These are phyloP conservation scores for Psix sp. DNA, from an alignment of 1,140 invertebrate genomes.

Conservation along the genomic window DNA sequence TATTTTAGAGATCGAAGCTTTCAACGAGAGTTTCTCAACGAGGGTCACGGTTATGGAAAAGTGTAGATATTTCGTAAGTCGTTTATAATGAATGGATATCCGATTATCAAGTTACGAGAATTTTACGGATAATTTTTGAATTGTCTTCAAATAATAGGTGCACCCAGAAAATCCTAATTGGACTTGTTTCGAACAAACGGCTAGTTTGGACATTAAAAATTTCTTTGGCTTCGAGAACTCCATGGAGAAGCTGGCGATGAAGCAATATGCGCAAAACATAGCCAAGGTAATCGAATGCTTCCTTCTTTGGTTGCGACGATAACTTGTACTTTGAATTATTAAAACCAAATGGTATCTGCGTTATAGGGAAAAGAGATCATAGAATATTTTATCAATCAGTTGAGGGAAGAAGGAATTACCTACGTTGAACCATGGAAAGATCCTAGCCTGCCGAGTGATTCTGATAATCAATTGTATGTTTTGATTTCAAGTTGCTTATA, in stretches of 20 bases:
- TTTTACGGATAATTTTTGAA: background rate
- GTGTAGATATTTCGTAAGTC: conserved; percentile 94
- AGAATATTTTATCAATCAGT: conserved; percentile 91
- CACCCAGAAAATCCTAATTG: conserved; percentile 96
- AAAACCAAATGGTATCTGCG: too few relatives aligned
- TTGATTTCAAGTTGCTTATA: too few relatives aligned
- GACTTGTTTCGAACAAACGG: conserved; percentile 98
- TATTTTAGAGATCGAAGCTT: conserved; percentile 93
- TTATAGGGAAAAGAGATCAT: conserved; percentile 95
- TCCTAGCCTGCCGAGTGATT: conserved; percentile 47
- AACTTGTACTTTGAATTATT: conserved; percentile 65
- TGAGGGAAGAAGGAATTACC: conserved; percentile 89
- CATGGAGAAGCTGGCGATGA: conserved; percentile 97
- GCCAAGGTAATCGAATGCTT: conserved; percentile 82
- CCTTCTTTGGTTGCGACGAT: background rate
- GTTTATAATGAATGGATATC: too few relatives aligned
- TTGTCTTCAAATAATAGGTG: conserved; percentile 80
- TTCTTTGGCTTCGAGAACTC: conserved; percentile 98
- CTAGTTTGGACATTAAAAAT: conserved; percentile 95
- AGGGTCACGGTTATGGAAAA: conserved; percentile 93
- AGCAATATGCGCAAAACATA: conserved; percentile 95
- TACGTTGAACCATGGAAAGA: conserved; percentile 79
- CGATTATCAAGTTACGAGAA: background rate
- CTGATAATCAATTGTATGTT: conserved; percentile 60
- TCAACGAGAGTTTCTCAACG: conserved; percentile 93